Evolutionary conservation across 35 echinoderm and acorn worm genomes (phyloP), one percentile per base, ranked within the genome.

Genomic region (Strongylocentrotus purpuratus): DNA sequence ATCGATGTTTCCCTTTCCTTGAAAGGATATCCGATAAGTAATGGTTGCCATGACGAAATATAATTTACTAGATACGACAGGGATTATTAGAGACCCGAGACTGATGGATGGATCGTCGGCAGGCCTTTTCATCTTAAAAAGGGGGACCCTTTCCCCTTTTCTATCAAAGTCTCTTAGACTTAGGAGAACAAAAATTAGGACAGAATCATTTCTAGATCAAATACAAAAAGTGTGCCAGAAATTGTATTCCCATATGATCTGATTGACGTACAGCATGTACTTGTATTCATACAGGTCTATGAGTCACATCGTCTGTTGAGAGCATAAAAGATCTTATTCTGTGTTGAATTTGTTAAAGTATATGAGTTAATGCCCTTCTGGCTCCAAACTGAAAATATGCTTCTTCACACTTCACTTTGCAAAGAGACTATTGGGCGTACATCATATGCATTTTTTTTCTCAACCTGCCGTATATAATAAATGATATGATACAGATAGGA

Each of bases 201-300:
- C 65, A 78, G 65, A 78, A 78, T 78, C 65, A 78, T 78, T 78
- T 78, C 20, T n/a, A 28, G 65, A 78, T 78, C 65, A 78, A 78
- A 78, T 7, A 55, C 50, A 55, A 55, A 55, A 55, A 14, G 22
- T 78, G 25, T 78, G 65, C 65, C 65, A 78, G 50, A 13, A 14
- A 55, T 55, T 78, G 65, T 28, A n/a, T 78, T 78, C 61, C 65
- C 65, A 22, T 8, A 78, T n/a, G 65, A 7, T 10, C 17, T 59
- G 11, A 59, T 59, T 9, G 28, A 7, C n/a, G 65, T 78, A 55
- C 50, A 55, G 15, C 35, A 41, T 10, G 50, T 55, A 55, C 50
- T 2, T 55, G 50, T 55, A 10, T 28, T 78, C 20, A 22, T 78
- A 78, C 5, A n/a, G 65, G 28, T 78, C 65, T 78, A 78, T 78